Evolutionary conservation across 2,113 vertebrate genomes (phyloP).

Genomic region (Loxodonta africana): DNA sequence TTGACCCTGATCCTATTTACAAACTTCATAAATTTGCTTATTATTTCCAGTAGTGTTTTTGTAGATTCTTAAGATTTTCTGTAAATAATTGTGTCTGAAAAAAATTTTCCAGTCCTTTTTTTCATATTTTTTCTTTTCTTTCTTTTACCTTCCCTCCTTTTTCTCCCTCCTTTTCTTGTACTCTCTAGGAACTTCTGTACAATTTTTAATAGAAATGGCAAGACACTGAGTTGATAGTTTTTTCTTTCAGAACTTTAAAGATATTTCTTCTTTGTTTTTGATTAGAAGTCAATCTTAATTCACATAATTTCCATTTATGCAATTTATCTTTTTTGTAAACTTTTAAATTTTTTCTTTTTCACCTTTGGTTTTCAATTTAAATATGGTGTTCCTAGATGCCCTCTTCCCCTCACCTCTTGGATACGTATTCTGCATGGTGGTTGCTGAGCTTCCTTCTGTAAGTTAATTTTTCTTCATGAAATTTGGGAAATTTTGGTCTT

Average conservation of each 20-base stretch:
- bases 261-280: neutral
- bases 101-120: too few species aligned
- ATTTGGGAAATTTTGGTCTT: neutral
- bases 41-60: neutral
- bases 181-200: neutral
- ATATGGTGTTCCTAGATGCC: neutral
- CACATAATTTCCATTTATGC: neutral
- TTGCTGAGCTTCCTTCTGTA: neutral
- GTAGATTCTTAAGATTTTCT: neutral
- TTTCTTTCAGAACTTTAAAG: neutral
- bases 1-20: neutral
- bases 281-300: conserved; percentile 10
- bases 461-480: neutral
- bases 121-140: neutral
- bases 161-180: too few species aligned
- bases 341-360: neutral
- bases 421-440: neutral
- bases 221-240: neutral
- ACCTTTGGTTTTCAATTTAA: conserved; percentile 1
- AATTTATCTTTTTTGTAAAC: neutral
- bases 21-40: neutral
- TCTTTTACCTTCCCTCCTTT: too few species aligned
- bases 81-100: too few species aligned
- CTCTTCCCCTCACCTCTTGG: too few species aligned
- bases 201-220: neutral